Base-by-base conservation (phyloP, 2,797 vertebrate genomes). In the Karalla daura region DNA sequence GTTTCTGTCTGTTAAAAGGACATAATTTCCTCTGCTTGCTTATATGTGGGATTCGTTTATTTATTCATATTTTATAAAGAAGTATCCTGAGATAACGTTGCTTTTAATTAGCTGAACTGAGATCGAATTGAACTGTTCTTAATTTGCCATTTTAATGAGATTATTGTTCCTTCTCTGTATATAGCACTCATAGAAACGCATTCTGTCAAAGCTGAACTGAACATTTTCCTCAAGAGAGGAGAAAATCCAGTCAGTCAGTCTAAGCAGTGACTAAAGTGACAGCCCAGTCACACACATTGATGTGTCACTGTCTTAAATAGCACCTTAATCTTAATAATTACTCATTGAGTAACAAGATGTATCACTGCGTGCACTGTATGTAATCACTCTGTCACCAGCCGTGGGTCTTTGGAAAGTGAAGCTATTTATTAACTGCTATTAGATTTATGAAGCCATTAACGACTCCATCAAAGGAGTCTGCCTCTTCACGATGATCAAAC, bases 341-440 rank as follows among this genome's bases (percentile, higher is more conserved):
- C 65, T 63, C 70, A n/a, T n/a, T 69, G 52, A 55, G 63, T 54
- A 52, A 56, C 55, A 6, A 35, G 17, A 46, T 33, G 51, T 72
- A 54, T 69, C 17, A 56, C 54, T 5, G 18, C 64, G 23, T 63
- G 70, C 44, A 70, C 45, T 23, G n/a, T n/a, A 23, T 61, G 63
- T 71, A 24, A 78, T 69, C 60, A 60, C 78, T 81, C 41, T 50
- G 54, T 78, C 24, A 40, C 17, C 45, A 52, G 40, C 32, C 62
- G 18, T 64, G 71, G 68, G 76, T 23, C 81, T 37, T 65, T 63
- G 70, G 72, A 86, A 64, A 63, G 37, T 41, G 23, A 39, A 72
- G 63, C 43, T 71, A 65, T 76, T 85, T 70, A 82, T 84, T 60
- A 78, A 20, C 63, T 56, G 14, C 55, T 47, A 64, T 83, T 51